Conservation (phyloP, 2,113 vertebrate genomes). For the Ceratotherium simum region DNA sequence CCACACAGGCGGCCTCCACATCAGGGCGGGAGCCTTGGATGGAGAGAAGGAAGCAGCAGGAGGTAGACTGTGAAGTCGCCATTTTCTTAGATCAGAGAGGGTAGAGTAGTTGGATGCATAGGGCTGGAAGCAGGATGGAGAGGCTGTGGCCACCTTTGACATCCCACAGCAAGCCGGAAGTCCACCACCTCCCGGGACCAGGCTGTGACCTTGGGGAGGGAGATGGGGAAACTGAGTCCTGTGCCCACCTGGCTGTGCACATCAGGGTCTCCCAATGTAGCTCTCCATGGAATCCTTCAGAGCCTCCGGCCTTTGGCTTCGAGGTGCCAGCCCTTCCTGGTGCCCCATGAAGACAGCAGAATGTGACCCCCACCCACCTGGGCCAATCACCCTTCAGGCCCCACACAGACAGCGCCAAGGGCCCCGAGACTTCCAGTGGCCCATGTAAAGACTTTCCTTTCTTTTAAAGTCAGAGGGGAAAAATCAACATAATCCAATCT, state of each 20-base stretch:
- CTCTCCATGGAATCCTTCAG: accelerated
- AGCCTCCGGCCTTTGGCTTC: background rate
- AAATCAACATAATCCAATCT: background rate
- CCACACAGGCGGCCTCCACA: background rate
- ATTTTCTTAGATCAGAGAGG: accelerated
- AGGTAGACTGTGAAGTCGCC: background rate
- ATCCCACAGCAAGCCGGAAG: accelerated
- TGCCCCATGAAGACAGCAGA: accelerated
- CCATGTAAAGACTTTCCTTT: background rate
- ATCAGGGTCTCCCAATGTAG: accelerated
- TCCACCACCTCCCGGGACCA: accelerated
- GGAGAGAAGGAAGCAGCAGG: background rate
- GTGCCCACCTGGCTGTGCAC: background rate
- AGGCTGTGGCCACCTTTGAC: background rate
- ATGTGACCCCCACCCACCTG: accelerated
- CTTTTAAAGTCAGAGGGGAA: background rate
- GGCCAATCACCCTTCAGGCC: accelerated
- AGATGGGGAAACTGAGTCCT: accelerated
- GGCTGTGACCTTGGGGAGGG: background rate
- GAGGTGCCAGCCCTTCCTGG: background rate
- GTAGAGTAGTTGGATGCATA: accelerated
- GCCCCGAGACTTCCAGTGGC: accelerated
- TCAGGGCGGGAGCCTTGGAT: background rate
- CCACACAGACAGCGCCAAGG: accelerated
- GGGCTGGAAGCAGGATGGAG: background rate